Conservation (phyloP, 2,113 vertebrate species). For the Pomatorhinus ruficollis region DNA sequence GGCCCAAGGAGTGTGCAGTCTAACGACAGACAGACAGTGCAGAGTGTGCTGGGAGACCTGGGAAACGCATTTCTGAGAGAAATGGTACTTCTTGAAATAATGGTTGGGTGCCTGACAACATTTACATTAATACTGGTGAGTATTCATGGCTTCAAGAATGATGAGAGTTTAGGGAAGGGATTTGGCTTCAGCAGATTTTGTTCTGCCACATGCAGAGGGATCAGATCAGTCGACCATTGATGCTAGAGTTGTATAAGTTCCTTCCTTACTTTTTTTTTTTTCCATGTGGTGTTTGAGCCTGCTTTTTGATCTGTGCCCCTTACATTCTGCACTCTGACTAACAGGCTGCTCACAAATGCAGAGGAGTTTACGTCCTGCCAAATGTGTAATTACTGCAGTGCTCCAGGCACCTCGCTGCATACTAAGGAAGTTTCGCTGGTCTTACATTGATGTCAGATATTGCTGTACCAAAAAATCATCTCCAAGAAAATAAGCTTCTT, state of each 20-base stretch:
- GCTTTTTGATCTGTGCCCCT: neutral
- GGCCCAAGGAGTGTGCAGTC: neutral
- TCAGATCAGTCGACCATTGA: neutral
- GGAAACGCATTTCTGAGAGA: neutral
- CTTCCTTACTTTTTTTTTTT: neutral
- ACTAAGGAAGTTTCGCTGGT: neutral
- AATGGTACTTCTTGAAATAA: neutral
- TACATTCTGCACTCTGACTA: neutral
- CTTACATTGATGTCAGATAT: neutral
- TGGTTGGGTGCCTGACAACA: neutral
- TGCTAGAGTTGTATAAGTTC: neutral
- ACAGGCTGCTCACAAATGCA: neutral
- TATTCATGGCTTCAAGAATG: neutral
- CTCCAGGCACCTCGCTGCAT: neutral
- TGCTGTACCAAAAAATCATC: constrained; percentile 4
- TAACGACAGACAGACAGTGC: neutral
- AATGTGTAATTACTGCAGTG: neutral
- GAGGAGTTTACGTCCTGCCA: neutral
- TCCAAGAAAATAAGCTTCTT: constrained; percentile 60
- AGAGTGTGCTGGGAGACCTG: neutral
- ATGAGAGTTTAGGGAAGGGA: constrained; percentile 4
- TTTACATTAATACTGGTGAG: neutral
- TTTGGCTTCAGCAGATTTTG: constrained; percentile 31
- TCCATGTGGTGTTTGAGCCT: neutral
- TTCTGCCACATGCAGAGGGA: constrained; percentile 21